Conservation (phyloP, 2,888 invertebrate species). For the Perizoma flavofasciatum region DNA sequence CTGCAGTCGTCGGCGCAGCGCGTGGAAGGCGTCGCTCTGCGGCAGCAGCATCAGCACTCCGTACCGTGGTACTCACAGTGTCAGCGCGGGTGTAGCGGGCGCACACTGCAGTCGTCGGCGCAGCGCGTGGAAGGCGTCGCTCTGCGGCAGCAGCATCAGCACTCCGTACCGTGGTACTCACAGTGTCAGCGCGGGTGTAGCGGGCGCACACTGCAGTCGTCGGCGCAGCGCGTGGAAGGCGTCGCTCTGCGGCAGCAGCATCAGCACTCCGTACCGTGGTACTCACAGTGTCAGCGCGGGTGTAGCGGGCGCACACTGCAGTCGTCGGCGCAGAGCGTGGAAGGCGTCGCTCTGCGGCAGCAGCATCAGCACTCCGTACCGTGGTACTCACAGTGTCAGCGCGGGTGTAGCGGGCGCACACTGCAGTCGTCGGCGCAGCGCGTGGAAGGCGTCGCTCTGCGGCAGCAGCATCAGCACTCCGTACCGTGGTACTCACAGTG, state of each 20-base stretch:
- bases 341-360: slow-evolving; percentile 99
- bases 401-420: slow-evolving; percentile 85
- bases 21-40: slow-evolving; percentile 97
- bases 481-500: slow-evolving; percentile 85
- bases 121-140: slow-evolving; percentile 96
- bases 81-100: slow-evolving; percentile 81
- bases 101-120: slow-evolving; percentile 88
- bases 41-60: slow-evolving; percentile 98
- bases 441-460: slow-evolving; percentile 97
- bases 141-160: slow-evolving; percentile 98
- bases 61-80: slow-evolving; percentile 85
- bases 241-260: slow-evolving; percentile 98
- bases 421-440: slow-evolving; percentile 89
- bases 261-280: slow-evolving; percentile 96
- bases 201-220: slow-evolving; percentile 88
- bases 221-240: slow-evolving; percentile 94
- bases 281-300: slow-evolving; percentile 30
- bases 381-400: slow-evolving; percentile 57
- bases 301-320: slow-evolving; percentile 87
- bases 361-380: slow-evolving; percentile 98
- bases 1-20: slow-evolving; percentile 89
- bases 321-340: slow-evolving; percentile 90
- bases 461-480: slow-evolving; percentile 98
- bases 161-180: slow-evolving; percentile 91
- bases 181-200: slow-evolving; percentile 62